A percentile compares a stretch with the other conserved stretches of the same genome.
Conservation (phyloP, 2,797 vertebrate species). For the Mormyrops attenuatus region DNA sequence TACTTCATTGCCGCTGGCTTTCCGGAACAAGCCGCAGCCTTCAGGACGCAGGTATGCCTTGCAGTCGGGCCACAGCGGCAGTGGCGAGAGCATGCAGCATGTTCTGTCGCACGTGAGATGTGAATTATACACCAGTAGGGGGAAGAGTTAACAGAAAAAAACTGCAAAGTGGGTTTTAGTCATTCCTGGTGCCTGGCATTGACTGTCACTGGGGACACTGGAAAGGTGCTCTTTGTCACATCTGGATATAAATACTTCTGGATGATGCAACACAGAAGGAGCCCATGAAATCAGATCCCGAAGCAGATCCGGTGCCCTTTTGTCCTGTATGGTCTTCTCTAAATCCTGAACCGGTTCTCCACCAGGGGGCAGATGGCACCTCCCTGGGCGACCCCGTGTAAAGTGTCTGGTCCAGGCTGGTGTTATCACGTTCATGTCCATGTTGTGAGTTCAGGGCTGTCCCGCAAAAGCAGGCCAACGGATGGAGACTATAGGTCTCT, state of each 20-base stretch:
- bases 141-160: background rate
- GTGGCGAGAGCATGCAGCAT: too few relatives aligned
- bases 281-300: background rate
- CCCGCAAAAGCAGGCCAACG: background rate
- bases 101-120: background rate
- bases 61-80: background rate
- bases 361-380: background rate
- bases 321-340: background rate
- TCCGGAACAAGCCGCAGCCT: slow-evolving; percentile 77
- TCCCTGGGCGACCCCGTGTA: background rate
- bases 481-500: background rate
- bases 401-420: background rate
- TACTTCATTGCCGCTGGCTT: slow-evolving; percentile 80
- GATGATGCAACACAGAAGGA: background rate
- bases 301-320: background rate
- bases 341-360: background rate
- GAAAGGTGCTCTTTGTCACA: background rate
- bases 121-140: background rate
- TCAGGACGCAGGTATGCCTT: slow-evolving; percentile 72
- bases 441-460: background rate
- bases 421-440: background rate
- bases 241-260: background rate
- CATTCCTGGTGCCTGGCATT: background rate
- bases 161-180: background rate
- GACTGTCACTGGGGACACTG: background rate